Base-by-base conservation (phyloP, 2,888 invertebrate genomes). In the Nysson spinosus region DNA sequence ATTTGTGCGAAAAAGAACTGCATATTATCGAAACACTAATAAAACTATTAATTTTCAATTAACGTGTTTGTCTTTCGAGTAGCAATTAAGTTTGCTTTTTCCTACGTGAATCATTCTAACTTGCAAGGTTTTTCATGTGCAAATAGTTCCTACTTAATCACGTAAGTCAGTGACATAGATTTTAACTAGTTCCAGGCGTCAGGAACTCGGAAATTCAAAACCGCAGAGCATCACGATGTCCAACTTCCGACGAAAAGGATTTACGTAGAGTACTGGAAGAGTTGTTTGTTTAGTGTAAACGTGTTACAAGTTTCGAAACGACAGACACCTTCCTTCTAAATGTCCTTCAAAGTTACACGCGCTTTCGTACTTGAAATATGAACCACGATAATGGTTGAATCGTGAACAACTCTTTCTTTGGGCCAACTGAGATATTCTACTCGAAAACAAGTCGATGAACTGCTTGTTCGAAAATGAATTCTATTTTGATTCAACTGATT, bases 271-370 rank as follows among this genome's bases (percentile, higher is more conserved):
- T 7, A 26, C 30, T 42, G 56, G 30, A 19, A 43, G 57, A 57
- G 60, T 60, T 55, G 46, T 32, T 14, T 26, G 30, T 34, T 14
- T 34, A 34, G 16, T 24, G 50, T 50, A 50, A 58, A 57, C 57
- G 22, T 44, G 50, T 58, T 58, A 44, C 44, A 62, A 57, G 43
- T 62, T 62, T 16, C 39, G 37, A 16, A 50, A 50, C 50, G 37
- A 20, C 4, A 20, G 26, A 14, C 11, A n/a, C n/a, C n/a, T n/a
- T n/a, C n/a, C n/a, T n/a, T n/a, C n/a, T n/a, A n/a, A n/a, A n/a
- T n/a, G 28, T 37, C 35, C 57, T 34, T 50, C 16, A 44, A 62
- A 57, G 37, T 62, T 44, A 24, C 32, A 12, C 43, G 12, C 6
- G 24, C 7, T 43, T 37, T 22, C 6, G 12, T 20, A 35, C 22